Evolutionary conservation across 2,113 vertebrate species (phyloP).

Genomic region (Plotosus lineatus): DNA sequence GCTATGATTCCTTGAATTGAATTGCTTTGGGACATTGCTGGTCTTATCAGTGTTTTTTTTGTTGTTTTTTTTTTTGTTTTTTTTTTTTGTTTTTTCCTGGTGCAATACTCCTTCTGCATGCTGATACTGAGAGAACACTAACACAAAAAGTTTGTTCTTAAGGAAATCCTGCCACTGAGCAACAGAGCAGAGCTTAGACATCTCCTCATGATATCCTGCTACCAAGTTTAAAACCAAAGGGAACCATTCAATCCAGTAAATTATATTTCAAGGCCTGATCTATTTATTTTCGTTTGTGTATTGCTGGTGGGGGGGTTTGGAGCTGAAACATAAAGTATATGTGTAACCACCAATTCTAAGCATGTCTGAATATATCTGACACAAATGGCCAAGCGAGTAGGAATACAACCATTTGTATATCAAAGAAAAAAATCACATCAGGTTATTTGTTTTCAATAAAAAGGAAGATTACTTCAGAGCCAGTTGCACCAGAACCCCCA

Average conservation of each 20-base stretch:
- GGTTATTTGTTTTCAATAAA: neutral
- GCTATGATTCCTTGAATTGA: conserved; percentile 9
- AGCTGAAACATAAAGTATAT: neutral
- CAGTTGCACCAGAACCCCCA: neutral
- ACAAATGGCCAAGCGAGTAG: neutral
- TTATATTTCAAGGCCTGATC: neutral
- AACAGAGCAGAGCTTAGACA: neutral
- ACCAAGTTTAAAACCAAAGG: too few relatives aligned
- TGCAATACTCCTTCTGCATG: conserved; percentile 23
- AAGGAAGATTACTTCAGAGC: neutral
- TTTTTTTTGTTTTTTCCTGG: neutral
- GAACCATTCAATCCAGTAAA: neutral
- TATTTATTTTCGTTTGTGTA: too few relatives aligned
- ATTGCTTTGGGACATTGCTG: conserved; percentile 15
- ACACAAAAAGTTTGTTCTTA: conserved; percentile 2
- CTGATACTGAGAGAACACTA: conserved; percentile 23
- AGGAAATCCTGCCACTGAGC: neutral
- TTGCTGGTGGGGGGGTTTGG: too few relatives aligned
- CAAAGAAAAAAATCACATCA: neutral
- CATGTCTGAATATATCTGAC: neutral
- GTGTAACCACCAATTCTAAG: neutral
- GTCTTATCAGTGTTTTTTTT: conserved; percentile 27
- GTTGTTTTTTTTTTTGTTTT: too few relatives aligned
- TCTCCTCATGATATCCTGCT: neutral
- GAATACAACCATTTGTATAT: too few relatives aligned